phyloP scores from a whole-genome alignment of 2,888 invertebrate genomes.

The Eulithis testata region DNA sequence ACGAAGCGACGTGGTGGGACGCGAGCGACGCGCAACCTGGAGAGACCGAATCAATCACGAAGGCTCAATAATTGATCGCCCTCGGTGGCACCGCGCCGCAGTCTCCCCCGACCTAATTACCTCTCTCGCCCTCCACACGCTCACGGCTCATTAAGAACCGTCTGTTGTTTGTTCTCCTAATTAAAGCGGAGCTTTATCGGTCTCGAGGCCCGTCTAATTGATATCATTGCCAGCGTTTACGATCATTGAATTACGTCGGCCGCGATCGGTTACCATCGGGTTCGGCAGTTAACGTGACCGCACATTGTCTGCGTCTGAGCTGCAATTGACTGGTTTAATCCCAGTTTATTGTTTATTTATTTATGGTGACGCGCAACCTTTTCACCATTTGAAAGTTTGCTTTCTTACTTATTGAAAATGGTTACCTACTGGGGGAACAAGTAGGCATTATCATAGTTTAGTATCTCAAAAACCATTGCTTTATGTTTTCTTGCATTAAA shows the following conservation, averaged over 20 bases:
- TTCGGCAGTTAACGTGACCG: conserved; percentile 79
- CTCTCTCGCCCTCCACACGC: conserved; percentile 76
- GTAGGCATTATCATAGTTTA: neutral
- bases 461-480: too few relatives aligned
- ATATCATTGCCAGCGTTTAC: conserved; percentile 83
- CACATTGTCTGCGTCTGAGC: conserved; percentile 76
- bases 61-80: conserved; percentile 77
- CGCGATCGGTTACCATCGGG: conserved; percentile 75
- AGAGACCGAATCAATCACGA: conserved; percentile 75
- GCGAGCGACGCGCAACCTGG: conserved; percentile 33
- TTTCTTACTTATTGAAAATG: neutral
- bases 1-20: conserved; percentile 8
- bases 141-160: conserved; percentile 82
- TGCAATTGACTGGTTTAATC: conserved; percentile 80
- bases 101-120: conserved; percentile 77
- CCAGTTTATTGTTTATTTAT: conserved; percentile 81
- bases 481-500: neutral
- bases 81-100: conserved; percentile 54
- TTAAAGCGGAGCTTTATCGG: conserved; percentile 83
- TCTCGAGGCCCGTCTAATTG: conserved; percentile 79
- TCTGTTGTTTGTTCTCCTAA: conserved; percentile 84
- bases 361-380: conserved; percentile 48
- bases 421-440: neutral
- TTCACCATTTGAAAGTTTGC: neutral
- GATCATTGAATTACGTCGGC: conserved; percentile 81